Percentiles rank a stretch among this genome's conserved stretches.
Conservation (phyloP, 1,140 invertebrate genomes). For the Yoshiicerus persimilis region DNA sequence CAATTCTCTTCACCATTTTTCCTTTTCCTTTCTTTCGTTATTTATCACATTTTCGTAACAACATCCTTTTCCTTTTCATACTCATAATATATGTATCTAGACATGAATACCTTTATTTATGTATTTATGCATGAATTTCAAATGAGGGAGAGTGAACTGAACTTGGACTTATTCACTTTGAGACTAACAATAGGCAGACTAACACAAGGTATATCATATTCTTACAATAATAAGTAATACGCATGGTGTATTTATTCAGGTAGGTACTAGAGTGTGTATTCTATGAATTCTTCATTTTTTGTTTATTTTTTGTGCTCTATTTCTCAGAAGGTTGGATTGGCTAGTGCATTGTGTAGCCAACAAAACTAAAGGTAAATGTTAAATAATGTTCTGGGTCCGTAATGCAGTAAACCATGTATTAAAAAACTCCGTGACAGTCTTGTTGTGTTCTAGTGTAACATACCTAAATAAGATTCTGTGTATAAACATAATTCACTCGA, state of each 20-base stretch:
- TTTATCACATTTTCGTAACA: slow-evolving; percentile 9
- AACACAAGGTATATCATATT: background rate
- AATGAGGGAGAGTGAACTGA: background rate
- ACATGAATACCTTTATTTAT: background rate
- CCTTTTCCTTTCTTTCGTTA: background rate
- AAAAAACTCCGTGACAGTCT: background rate
- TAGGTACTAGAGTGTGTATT: background rate
- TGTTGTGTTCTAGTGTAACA: background rate
- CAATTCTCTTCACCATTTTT: background rate
- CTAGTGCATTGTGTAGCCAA: background rate
- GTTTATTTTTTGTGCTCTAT: background rate
- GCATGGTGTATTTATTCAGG: background rate
- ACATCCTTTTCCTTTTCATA: background rate
- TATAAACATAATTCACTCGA: background rate
- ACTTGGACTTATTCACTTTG: background rate
- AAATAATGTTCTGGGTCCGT: too few relatives aligned
- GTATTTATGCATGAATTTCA: background rate
- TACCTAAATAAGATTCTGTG: background rate
- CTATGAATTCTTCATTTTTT: background rate
- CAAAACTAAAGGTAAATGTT: too few relatives aligned
- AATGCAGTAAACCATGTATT: too few relatives aligned
- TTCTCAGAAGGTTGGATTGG: background rate
- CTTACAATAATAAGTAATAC: background rate
- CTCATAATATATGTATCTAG: background rate
- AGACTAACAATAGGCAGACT: background rate